These are phyloP conservation scores for Hozukius guyotensis DNA, from an alignment of 2,797 vertebrate genomes.

Conservation along the genomic window DNA sequence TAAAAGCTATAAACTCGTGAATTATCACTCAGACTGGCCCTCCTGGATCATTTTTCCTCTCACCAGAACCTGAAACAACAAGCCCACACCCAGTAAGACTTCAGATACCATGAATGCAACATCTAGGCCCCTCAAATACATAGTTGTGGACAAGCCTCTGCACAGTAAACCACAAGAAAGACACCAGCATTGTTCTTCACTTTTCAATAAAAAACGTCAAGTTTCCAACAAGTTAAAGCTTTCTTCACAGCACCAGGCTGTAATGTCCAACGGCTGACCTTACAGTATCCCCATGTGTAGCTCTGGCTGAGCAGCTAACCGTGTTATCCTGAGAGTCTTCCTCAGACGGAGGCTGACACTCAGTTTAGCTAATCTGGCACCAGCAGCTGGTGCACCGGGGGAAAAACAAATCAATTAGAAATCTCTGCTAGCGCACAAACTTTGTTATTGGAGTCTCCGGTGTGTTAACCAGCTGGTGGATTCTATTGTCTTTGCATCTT, in stretches of 20 bases:
- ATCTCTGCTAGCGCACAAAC: constrained; percentile 56
- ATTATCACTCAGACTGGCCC: neutral
- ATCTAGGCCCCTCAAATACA: neutral
- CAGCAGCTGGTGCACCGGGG: constrained; percentile 63
- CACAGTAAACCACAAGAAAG: neutral
- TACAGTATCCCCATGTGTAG: neutral
- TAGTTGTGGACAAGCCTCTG: neutral
- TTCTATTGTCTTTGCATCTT: constrained; percentile 58
- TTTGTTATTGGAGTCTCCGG: constrained; percentile 62
- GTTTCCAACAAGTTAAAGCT: neutral
- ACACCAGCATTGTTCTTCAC: neutral
- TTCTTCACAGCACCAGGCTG: neutral
- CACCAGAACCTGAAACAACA: neutral
- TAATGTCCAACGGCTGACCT: constrained; percentile 19
- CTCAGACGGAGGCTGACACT: constrained; percentile 47
- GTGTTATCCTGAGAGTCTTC: constrained; percentile 34
- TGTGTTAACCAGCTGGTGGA: constrained; percentile 68
- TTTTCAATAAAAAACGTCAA: neutral
- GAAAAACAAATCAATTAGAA: constrained; percentile 73
- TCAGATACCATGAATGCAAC: neutral
- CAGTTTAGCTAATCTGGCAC: constrained; percentile 58
- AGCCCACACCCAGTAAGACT: neutral
- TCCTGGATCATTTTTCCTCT: neutral
- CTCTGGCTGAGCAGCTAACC: constrained; percentile 19
- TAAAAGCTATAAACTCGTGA: neutral